Conservation (phyloP, 1,140 invertebrate genomes). For the Lamellibrachia luymesi region DNA sequence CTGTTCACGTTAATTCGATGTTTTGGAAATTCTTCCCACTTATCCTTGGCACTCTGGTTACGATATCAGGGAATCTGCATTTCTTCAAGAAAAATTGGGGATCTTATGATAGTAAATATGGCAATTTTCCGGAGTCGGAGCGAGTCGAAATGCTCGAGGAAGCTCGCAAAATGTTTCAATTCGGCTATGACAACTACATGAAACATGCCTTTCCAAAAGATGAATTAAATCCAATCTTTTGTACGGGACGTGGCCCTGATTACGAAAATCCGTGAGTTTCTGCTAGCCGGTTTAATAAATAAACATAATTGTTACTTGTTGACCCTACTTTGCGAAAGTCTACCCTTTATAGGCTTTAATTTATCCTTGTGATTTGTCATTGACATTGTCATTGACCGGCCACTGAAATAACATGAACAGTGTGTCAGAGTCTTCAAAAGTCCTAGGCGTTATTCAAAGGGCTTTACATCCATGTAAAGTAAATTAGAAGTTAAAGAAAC, state of each 20-base stretch:
- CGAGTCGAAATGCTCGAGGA: conserved; percentile 50
- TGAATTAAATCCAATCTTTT: conserved; percentile 65
- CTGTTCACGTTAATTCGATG: background rate
- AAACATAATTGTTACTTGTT: no score
- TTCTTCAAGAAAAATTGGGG: conserved; percentile 31
- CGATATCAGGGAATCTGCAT: conserved; percentile 8
- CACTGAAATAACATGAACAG: no score
- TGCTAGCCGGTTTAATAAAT: background rate
- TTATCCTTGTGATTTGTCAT: background rate
- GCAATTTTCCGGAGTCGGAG: conserved; percentile 50
- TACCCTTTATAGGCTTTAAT: background rate
- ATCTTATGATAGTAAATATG: conserved; percentile 41
- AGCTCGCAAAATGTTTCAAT: conserved; percentile 62
- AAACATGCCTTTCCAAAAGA: conserved; percentile 64
- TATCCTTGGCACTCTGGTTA: background rate
- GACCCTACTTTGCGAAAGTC: background rate
- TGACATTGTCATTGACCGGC: no score
- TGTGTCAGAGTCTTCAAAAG: no score
- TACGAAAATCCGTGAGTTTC: conserved; percentile 63
- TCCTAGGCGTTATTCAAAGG: no score
- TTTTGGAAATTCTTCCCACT: background rate
- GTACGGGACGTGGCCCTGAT: conserved; percentile 64
- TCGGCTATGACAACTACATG: conserved; percentile 64
- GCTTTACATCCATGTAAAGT: no score
- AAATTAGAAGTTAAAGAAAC: no score